Percentiles rank a stretch among this genome's conserved stretches.
Conservation (phyloP, 2,888 invertebrate genomes). For the Polylopha cassiicola region DNA sequence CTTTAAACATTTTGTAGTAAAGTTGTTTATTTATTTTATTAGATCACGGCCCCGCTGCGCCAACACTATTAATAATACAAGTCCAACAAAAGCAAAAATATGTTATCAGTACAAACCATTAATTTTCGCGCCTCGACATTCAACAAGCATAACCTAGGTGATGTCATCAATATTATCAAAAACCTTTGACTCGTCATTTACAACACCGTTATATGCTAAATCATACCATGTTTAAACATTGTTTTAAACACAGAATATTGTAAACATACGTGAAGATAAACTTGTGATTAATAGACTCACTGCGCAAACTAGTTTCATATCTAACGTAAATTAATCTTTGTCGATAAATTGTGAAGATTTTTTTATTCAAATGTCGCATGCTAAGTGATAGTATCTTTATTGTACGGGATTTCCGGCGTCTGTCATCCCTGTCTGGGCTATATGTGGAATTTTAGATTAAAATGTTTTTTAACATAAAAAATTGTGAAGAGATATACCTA, state of each 20-base stretch:
- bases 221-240: conserved; percentile 9
- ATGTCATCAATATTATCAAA: conserved; percentile 16
- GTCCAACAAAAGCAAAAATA: no score
- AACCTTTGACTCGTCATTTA: conserved; percentile 12
- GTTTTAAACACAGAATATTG: conserved; percentile 8
- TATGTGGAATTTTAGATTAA: conserved; percentile 24
- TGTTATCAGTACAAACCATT: no score
- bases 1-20: no score
- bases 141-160: conserved; percentile 48
- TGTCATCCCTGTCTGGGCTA: conserved; percentile 36
- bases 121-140: no score
- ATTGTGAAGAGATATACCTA: no score
- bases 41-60: no score
- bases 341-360: conserved; percentile 58
- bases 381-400: conserved; percentile 67
- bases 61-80: no score
- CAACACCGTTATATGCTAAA: conserved; percentile 7
- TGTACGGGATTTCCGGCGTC: conserved; percentile 72
- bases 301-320: conserved; percentile 16
- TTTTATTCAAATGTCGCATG: conserved; percentile 67
- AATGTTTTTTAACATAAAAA: conserved; percentile 10
- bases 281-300: conserved; percentile 10
- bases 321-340: conserved; percentile 37
- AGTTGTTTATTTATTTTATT: no score
- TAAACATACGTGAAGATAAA: conserved; percentile 9